Percentiles rank a stretch among this genome's conserved stretches.
Conservation (phyloP, 2,797 vertebrate genomes). For the Menidia menidia region DNA sequence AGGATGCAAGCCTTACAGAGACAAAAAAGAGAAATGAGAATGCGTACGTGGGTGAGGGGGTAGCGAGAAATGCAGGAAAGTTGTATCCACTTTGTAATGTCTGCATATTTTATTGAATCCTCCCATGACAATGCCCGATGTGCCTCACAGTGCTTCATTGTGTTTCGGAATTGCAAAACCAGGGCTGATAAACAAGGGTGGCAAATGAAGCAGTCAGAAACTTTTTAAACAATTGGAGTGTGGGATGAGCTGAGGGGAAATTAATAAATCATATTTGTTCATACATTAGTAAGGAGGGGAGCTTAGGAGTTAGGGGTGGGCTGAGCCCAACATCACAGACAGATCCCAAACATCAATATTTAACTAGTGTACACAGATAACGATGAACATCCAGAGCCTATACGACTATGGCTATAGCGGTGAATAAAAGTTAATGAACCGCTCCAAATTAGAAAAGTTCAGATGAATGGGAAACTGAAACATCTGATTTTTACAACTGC, state of each 20-base stretch:
- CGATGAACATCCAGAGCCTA: slow-evolving; percentile 25
- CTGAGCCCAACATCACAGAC: slow-evolving; percentile 54
- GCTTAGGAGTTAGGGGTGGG: slow-evolving; percentile 60
- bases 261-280: slow-evolving; percentile 83
- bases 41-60: slow-evolving; percentile 8
- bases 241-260: slow-evolving; percentile 53
- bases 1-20: slow-evolving; percentile 50
- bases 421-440: neutral
- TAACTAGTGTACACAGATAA: slow-evolving; percentile 73
- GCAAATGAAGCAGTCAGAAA: slow-evolving; percentile 70
- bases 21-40: slow-evolving; percentile 64
- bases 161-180: slow-evolving; percentile 52
- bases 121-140: slow-evolving; percentile 63
- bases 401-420: neutral
- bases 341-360: slow-evolving; percentile 77
- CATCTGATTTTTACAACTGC: too few species aligned
- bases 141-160: slow-evolving; percentile 64
- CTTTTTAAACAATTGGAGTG: slow-evolving; percentile 69
- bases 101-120: slow-evolving; percentile 70
- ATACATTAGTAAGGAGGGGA: slow-evolving; percentile 77
- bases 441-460: too few species aligned
- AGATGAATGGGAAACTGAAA: too few species aligned
- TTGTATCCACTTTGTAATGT: slow-evolving; percentile 73
- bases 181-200: slow-evolving; percentile 70
- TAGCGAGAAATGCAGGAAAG: slow-evolving; percentile 33